Evolutionary conservation across 1,140 invertebrate species (phyloP), one percentile per base, ranked within the genome.

Genomic region (Zaprionus vittiger): DNA sequence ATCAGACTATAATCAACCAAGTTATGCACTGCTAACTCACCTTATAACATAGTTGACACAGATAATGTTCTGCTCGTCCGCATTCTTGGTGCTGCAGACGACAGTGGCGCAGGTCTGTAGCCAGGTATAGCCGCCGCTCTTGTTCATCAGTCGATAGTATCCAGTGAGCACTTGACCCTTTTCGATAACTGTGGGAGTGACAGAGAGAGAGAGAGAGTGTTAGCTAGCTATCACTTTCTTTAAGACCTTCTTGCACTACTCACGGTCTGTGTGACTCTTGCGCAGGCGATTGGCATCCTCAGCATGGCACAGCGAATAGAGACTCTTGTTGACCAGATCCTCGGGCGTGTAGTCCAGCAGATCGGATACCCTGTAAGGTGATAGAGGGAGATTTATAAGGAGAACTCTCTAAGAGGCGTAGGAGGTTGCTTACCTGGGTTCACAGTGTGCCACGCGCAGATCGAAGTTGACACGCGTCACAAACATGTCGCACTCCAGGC

Each of bases 81-180:
- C 96, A 85, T 98, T 99, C 94, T 99, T 99, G 9, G 96, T 96
- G 91, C 96, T 99, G 93, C 97, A 99, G 49, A 99, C 97, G 9
- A 99, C 97, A 1, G 98, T 99, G 28, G 98, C 98, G 93, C 98
- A 99, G 1, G 97, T 98, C 93, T 99, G 98, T 60, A 99, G 94
- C 98, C 98, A 99, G 31, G 97, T 98, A 93, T 97, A 99, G 3
- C 98, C 98, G 5, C 98, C 98, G 77, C 95, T 96, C 93, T 98
- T 98, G 93, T 99, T 99, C 96, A 99, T 98, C 77, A 99, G 87
- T 87, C 98, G 95, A 93, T 98, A 99, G 93, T 99, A 99, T 92
- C 98, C 97, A 6, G 98, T 99, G 93, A 99, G 94, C 28, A 99
- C 98, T 94, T 99, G 98, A 5, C 98, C 98, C 94, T 99, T 99